Base-by-base conservation (phyloP, 2,888 invertebrate genomes). In the Atrina japonica region DNA sequence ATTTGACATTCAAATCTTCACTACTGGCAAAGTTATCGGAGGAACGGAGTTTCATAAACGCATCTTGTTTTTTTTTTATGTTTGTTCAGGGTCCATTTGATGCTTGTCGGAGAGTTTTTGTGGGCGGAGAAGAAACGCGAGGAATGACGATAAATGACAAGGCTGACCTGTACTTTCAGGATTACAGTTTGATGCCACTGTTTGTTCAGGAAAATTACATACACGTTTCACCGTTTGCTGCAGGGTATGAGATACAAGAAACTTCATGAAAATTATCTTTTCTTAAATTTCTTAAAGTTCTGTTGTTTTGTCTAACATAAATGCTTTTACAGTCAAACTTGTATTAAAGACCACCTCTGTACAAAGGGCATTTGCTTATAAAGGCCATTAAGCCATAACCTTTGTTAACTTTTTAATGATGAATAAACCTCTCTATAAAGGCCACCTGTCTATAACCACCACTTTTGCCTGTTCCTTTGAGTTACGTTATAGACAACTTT, bases 191-290 rank as follows among this genome's bases (percentile, higher is more conserved):
- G 76, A 95, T 95, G n/a, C 97, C 98, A 1, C 92, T 99, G 16
- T 99, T 99, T 91, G 97, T 99, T 0, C 98, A 99, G 86, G 99
- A 99, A 90, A 99, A 99, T 91, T 99, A 99, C 91, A 91, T 96
- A 21, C 93, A 93, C 72, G 96, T 96, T 0, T 90, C 92, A n/a
- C 97, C 97, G 0, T 93, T 93, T 70, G 94, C 94, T 70, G 93
- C 94, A 29, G 94, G 93, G 95, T 95, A 91, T 35, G 35, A 35
- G 11, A 7, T 7, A 35, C 6, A 35, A 35, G 35, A 90, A 85
- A 78, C 25, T 52, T 55, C 21, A 30, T 23, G n/a, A 45, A 30
- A 6, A 18, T n/a, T 41, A 9, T 43, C 55, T 55, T 3, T 58
- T 35, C 16, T 55, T 16, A n/a, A 27, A 27, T 3, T 27, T 11